Percentiles rank a stretch among this genome's conserved stretches.
phyloP scores from a whole-genome alignment of 2,113 vertebrate species.

The Capreolus pygargus region DNA sequence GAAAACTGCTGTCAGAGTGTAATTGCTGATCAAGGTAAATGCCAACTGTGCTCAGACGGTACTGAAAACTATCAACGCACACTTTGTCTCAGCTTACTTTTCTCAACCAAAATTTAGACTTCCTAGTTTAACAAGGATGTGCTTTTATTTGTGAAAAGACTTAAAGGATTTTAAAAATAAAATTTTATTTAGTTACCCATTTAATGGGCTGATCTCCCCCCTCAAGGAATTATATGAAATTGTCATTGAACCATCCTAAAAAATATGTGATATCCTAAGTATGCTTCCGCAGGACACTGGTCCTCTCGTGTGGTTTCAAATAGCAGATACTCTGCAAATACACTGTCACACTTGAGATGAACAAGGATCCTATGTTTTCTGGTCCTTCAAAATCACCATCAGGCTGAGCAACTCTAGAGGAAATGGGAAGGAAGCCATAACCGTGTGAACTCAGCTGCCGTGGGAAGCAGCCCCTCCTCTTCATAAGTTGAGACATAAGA shows the following conservation, averaged over 20 bases:
- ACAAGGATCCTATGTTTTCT: background rate
- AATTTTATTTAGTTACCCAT: background rate
- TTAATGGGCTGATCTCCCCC: background rate
- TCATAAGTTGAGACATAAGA: background rate
- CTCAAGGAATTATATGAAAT: background rate
- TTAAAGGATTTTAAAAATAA: conserved; percentile 33
- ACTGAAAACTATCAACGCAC: background rate
- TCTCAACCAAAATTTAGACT: background rate
- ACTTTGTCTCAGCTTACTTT: background rate
- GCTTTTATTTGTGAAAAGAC: background rate
- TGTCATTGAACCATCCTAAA: background rate
- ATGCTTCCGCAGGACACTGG: background rate
- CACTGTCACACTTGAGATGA: background rate
- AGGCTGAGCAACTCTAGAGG: background rate
- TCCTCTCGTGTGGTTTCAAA: background rate
- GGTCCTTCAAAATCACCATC: background rate
- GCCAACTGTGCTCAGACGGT: background rate
- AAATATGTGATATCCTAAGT: background rate
- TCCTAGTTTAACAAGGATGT: background rate
- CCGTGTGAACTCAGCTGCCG: background rate
- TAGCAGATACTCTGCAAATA: background rate
- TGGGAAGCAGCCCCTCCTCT: background rate
- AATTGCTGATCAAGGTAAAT: background rate
- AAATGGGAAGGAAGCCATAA: background rate
- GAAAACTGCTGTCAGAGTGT: background rate